These are phyloP conservation scores for Limenitis camilla DNA, from an alignment of 2,888 invertebrate species.

Conservation along the genomic window DNA sequence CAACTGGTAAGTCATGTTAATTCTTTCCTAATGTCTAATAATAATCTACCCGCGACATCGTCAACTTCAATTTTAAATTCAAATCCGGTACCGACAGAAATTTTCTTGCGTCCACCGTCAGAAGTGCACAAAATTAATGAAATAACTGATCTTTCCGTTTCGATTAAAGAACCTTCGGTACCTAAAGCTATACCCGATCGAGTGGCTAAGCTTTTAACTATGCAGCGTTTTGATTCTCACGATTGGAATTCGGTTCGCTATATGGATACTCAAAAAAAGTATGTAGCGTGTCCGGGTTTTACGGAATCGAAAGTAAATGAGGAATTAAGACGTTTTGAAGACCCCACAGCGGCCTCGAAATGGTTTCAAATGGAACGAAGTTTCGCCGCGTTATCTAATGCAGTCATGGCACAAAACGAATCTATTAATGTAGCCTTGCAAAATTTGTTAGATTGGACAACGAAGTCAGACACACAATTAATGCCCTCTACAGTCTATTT, in stretches of 20 bases:
- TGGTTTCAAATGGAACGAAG: conserved; percentile 21
- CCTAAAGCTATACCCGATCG: conserved; percentile 9
- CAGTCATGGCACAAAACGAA: conserved; percentile 20
- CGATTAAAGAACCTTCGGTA: conserved; percentile 5
- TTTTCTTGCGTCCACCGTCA: no score
- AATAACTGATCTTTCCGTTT: conserved; percentile 4
- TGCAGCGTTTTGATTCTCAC: conserved; percentile 11
- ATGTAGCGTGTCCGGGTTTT: conserved; percentile 20
- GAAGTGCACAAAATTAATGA: no score
- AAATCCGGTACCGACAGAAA: not conserved
- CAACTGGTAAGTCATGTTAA: conserved; percentile 20
- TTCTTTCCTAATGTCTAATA: no score
- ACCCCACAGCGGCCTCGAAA: not conserved
- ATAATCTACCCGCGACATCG: not conserved
- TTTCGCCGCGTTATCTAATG: conserved; percentile 21
- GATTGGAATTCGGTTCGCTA: conserved; percentile 21
- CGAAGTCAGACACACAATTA: not conserved
- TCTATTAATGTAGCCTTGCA: conserved; percentile 9
- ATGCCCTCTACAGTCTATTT: not conserved
- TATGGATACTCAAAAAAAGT: no score
- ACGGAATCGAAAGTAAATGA: conserved; percentile 21
- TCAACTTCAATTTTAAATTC: not conserved
- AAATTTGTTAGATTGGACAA: conserved; percentile 11
- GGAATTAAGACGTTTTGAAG: conserved; percentile 14
- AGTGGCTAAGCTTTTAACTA: conserved; percentile 5